A percentile compares a stretch with the other conserved stretches of the same genome.
Evolutionary conservation across 2,113 vertebrate genomes (phyloP).

Genomic region (Pelodiscus sinensis): DNA sequence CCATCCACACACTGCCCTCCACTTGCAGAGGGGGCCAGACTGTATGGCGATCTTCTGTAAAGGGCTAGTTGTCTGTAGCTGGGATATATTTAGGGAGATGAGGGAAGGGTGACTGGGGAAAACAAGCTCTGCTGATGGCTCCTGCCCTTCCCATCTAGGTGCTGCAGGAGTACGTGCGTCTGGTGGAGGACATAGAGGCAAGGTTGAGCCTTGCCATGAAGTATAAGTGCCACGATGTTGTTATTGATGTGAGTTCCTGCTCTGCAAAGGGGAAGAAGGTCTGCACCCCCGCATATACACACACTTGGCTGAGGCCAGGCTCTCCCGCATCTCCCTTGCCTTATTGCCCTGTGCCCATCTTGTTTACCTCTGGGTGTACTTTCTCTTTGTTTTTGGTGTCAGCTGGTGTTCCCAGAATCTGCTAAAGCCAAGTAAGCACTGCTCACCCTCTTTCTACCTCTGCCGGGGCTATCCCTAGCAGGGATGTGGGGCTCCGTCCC

Average conservation of each 20-base stretch:
- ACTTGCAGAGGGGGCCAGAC: not conserved
- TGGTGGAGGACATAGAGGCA: slow-evolving; percentile 90
- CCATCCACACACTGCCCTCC: not conserved
- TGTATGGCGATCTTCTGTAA: not conserved
- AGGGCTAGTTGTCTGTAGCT: not conserved
- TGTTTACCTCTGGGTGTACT: not conserved
- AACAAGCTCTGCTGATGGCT: not conserved
- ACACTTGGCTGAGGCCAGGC: not conserved
- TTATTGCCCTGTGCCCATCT: not conserved
- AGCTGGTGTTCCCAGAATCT: not conserved
- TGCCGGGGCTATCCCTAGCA: no score
- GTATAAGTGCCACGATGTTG: slow-evolving; percentile 94
- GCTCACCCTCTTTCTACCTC: no score
- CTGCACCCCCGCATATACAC: not conserved
- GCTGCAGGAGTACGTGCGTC: slow-evolving; percentile 88
- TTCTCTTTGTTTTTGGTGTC: not conserved
- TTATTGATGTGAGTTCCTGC: slow-evolving; percentile 87
- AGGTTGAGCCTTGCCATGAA: slow-evolving; percentile 89
- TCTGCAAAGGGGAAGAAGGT: not conserved
- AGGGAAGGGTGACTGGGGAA: not conserved
- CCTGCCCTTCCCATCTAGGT: slow-evolving; percentile 77
- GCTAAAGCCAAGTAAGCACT: not conserved
- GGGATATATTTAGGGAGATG: not conserved
- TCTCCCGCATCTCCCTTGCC: not conserved
- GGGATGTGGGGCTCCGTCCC: no score